phyloP scores from a whole-genome alignment of 2,888 invertebrate species.

The Escarpia spicata region DNA sequence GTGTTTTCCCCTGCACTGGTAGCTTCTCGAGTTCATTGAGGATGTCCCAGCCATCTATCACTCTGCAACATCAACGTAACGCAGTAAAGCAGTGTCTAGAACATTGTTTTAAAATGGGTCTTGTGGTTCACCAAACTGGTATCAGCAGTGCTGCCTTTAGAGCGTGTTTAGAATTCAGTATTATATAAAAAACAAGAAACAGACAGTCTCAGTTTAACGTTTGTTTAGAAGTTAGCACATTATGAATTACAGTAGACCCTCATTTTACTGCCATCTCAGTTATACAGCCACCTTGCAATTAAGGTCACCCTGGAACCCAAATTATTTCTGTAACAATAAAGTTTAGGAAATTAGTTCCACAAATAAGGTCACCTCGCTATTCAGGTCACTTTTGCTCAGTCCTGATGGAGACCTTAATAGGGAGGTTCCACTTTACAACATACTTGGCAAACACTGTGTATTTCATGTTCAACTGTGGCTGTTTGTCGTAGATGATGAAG shows the following conservation, averaged over 20 bases:
- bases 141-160: no score
- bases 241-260: no score
- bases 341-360: neutral
- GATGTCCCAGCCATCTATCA: constrained; percentile 96
- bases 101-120: neutral
- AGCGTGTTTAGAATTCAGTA: no score
- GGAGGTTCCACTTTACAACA: constrained; percentile 35
- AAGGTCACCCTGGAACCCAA: no score
- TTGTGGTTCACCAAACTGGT: neutral
- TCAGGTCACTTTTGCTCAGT: no score
- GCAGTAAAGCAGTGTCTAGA: neutral
- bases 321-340: no score
- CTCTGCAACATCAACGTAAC: constrained; percentile 72
- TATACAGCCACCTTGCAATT: no score
- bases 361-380: neutral
- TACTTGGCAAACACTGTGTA: constrained; percentile 97
- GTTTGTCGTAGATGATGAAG: constrained; percentile 93
- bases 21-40: constrained; percentile 95
- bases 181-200: no score
- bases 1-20: constrained; percentile 93
- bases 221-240: no score
- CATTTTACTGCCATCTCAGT: no score
- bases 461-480: constrained; percentile 94
- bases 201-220: no score
- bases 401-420: no score